Evolutionary conservation across 1,140 invertebrate species (phyloP).

Genomic region (Papilio polytes): DNA sequence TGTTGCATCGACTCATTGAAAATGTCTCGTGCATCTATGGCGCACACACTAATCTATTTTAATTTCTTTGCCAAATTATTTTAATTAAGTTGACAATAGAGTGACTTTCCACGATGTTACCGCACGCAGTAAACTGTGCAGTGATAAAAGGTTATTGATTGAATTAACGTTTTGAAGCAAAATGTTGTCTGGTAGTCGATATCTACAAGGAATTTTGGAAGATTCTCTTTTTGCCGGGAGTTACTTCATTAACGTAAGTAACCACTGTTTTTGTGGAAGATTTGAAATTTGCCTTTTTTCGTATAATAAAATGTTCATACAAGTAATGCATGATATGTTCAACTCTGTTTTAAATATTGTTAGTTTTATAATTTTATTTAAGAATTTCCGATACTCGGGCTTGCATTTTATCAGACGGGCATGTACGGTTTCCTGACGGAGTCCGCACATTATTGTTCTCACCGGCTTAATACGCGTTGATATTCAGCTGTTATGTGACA

Average conservation of each 20-base stretch:
- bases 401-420: neutral
- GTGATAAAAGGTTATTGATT: constrained; percentile 10
- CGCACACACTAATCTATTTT: constrained; percentile 44
- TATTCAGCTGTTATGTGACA: constrained; percentile 17
- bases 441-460: constrained; percentile 1
- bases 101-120: neutral
- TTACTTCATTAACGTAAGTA: constrained; percentile 18
- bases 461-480: constrained; percentile 18
- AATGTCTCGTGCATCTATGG: constrained; percentile 64
- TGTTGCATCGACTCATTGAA: constrained; percentile 74
- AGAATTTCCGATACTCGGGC: neutral
- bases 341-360: neutral
- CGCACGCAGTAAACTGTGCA: neutral
- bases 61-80: constrained; percentile 32
- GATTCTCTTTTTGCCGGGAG: neutral
- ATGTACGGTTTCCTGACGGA: neutral
- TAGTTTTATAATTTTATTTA: neutral
- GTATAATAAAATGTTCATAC: neutral
- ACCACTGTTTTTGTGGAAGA: neutral
- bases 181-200: neutral
- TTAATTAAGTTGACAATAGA: neutral
- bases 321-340: no score
- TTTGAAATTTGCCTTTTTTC: neutral
- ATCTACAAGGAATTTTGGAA: neutral
- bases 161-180: neutral